Conservation (phyloP, 2,797 vertebrate species). For the Columba guinea region DNA sequence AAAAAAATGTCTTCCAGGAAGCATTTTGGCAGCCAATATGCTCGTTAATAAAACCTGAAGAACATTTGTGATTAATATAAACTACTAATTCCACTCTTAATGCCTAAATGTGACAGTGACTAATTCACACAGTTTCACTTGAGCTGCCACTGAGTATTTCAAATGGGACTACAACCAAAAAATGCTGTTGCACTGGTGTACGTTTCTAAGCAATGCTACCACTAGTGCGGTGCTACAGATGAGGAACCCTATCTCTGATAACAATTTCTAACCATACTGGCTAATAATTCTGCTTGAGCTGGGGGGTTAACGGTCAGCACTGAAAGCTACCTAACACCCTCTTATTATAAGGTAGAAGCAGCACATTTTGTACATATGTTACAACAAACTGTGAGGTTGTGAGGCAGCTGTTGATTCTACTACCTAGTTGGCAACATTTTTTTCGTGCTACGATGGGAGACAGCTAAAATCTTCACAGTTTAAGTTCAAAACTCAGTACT, state of each 20-base stretch:
- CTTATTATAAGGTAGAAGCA: fast-evolving
- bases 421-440: fast-evolving
- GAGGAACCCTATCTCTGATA: neutral
- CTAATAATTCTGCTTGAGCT: fast-evolving
- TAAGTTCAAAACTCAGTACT: neutral
- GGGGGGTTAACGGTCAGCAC: neutral
- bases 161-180: neutral
- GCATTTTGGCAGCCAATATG: conserved; percentile 74
- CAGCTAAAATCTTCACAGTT: neutral
- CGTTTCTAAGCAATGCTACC: neutral
- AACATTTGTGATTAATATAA: conserved; percentile 81
- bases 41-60: conserved; percentile 78
- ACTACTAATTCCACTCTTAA: conserved; percentile 79
- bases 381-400: conserved; percentile 10
- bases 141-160: conserved; percentile 35
- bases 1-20: conserved; percentile 75
- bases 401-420: neutral
- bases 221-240: neutral
- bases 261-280: neutral
- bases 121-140: conserved; percentile 65
- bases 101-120: conserved; percentile 68
- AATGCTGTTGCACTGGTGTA: neutral
- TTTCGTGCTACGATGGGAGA: neutral
- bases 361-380: neutral
- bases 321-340: neutral